Evolutionary conservation across 2,113 vertebrate species (phyloP).

Genomic region (Bos javanicus): DNA sequence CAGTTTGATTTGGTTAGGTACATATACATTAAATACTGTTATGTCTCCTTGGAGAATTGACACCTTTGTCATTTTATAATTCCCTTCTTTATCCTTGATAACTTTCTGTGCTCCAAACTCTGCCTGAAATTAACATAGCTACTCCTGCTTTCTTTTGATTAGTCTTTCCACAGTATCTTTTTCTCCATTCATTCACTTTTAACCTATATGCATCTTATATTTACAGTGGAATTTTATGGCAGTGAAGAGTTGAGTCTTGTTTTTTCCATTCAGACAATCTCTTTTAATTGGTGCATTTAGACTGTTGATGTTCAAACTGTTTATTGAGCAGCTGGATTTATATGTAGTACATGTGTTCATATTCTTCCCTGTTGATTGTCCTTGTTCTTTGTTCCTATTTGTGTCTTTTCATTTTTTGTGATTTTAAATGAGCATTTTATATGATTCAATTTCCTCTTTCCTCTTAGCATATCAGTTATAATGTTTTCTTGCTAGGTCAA

Average conservation of each 20-base stretch:
- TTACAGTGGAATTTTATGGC: neutral
- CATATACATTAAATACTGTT: neutral
- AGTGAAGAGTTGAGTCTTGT: neutral
- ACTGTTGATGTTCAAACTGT: neutral
- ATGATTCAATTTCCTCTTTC: neutral
- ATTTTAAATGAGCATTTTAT: neutral
- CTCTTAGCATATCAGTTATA: neutral
- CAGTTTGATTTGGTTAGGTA: neutral
- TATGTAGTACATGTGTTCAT: neutral
- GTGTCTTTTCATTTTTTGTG: neutral
- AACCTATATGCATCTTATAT: neutral
- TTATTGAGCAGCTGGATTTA: neutral
- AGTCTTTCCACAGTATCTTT: neutral
- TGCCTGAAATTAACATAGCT: neutral
- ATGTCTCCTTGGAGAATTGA: neutral
- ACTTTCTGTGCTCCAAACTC: neutral
- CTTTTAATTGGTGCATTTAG: neutral
- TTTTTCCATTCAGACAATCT: neutral
- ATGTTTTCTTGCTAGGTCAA: neutral
- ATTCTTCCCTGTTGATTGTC: neutral
- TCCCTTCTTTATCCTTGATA: neutral
- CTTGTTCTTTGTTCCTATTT: neutral
- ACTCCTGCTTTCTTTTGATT: neutral
- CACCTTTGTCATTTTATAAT: neutral
- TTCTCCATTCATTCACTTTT: neutral